A percentile compares a stretch with the other conserved stretches of the same genome.
These are phyloP conservation scores for Cryptus viduatorius DNA, from an alignment of 2,888 invertebrate genomes.

Conservation along the genomic window DNA sequence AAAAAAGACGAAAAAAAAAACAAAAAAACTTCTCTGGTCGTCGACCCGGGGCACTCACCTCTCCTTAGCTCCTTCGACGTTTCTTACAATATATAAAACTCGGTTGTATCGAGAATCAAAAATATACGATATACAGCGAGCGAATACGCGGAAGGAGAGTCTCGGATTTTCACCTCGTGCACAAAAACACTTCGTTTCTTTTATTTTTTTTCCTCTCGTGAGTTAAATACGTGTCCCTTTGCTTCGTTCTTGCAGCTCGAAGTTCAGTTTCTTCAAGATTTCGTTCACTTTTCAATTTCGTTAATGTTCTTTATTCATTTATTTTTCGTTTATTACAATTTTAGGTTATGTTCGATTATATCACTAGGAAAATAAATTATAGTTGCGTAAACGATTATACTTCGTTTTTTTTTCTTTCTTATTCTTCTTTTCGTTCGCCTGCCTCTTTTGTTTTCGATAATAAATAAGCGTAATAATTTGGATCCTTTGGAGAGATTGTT, in stretches of 20 bases:
- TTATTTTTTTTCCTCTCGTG: conserved; percentile 13
- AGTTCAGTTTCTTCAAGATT: not conserved
- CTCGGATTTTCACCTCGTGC: conserved; percentile 62
- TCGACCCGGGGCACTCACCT: conserved; percentile 49
- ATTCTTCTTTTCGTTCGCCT: conserved; percentile 15
- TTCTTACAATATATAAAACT: conserved; percentile 40
- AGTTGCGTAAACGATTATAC: conserved; percentile 31
- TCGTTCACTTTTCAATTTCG: not conserved
- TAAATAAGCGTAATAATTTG: conserved; percentile 76
- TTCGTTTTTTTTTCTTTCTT: conserved; percentile 17
- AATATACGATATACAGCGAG: conserved; percentile 39
- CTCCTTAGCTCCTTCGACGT: conserved; percentile 20
- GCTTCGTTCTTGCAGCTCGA: not conserved
- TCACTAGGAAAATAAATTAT: conserved; percentile 66
- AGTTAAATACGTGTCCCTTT: conserved; percentile 33
- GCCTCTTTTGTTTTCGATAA: conserved; percentile 52
- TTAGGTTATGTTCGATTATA: conserved; percentile 4
- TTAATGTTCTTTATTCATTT: not conserved
- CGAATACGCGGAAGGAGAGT: conserved; percentile 21
- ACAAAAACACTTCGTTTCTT: conserved; percentile 63
- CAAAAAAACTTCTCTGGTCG: conserved; percentile 45
- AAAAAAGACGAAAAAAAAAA: conserved; percentile 24
- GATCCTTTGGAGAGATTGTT: conserved; percentile 66
- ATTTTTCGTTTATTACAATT: not conserved
- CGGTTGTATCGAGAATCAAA: conserved; percentile 50